A percentile compares a stretch with the other conserved stretches of the same genome.
Evolutionary conservation across 2,888 invertebrate genomes (phyloP).

Genomic region (Epinotia bilunana): DNA sequence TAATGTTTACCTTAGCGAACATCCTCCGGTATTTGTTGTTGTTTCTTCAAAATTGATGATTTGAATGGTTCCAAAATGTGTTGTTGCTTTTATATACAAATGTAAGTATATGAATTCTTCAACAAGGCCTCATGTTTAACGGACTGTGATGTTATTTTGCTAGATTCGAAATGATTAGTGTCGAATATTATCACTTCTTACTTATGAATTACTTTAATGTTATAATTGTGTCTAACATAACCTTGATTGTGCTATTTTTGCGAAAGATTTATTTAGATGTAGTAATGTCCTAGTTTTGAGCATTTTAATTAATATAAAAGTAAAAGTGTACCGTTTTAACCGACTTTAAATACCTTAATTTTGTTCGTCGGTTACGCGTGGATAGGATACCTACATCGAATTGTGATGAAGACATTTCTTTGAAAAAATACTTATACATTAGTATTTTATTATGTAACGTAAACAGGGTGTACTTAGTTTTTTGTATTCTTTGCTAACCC

Average conservation of each 20-base stretch:
- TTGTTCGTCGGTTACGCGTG: no score
- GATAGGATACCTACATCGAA: no score
- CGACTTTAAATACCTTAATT: no score
- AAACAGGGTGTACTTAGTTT: no score
- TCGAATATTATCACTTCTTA: slow-evolving; percentile 12
- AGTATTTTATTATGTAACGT: no score
- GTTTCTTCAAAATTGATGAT: not conserved
- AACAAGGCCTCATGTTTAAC: not conserved
- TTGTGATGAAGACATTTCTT: no score
- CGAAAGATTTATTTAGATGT: not conserved
- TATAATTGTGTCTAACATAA: not conserved
- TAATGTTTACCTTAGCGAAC: slow-evolving; percentile 17
- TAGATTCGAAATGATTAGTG: not conserved
- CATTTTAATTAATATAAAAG: not conserved
- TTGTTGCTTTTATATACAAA: not conserved
- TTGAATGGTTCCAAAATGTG: not conserved
- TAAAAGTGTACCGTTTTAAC: not conserved
- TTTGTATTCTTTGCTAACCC: no score
- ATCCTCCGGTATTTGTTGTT: not conserved
- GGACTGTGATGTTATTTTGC: not conserved
- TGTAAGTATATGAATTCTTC: not conserved
- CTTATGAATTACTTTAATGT: not conserved
- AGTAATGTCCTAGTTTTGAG: not conserved
- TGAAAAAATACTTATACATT: no score
- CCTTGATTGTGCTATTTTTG: not conserved